Base-by-base conservation (phyloP, 2,888 invertebrate genomes). In the Lepidocyrtoides sp. region DNA sequence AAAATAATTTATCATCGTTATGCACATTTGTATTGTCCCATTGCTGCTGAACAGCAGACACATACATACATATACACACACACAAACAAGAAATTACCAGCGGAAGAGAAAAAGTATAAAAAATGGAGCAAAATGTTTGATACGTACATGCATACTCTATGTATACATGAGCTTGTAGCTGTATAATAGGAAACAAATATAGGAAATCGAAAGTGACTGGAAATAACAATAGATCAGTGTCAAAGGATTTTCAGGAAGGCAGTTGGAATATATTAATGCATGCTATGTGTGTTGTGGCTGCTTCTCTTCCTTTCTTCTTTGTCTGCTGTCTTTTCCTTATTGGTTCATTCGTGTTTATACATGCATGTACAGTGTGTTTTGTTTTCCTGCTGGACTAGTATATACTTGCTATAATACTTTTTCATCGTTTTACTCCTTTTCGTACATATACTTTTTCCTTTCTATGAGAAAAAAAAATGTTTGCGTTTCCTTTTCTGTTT, bases 171-270 rank as follows among this genome's bases (percentile, higher is more conserved):
- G n/a, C 2, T 20, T 32, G 12, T 66, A 79, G 54, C 41, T 57
- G 57, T 51, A 48, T 51, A 66, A 51, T 29, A 72, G 69, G 51
- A 60, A 84, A 77, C 63, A 79, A 79, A 85, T 81, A 87, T 91
- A 82, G 91, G 36, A 87, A 91, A 91, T 91, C 87, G 91, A 91
- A 91, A 87, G 91, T 86, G 87, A 91, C 91, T 91, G 82, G 82
- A 91, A 91, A 87, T 91, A 91, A 91, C 87, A 91, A 87, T 91
- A 91, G 91, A 91, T 91, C 91, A 91, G 91, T 91, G 91, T 91
- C 91, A 87, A 87, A 86, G 91, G 85, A 91, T 91, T 91, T 84
- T 91, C 69, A 72, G 89, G 32, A 75, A 91, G 86, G 81, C 72
- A 86, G 85, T 66, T 79, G 79, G 83, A 90, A 84, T 90, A 90